Evolutionary conservation across 35 echinoderm and acorn worm genomes (phyloP).

Genomic region (Acanthaster planci): DNA sequence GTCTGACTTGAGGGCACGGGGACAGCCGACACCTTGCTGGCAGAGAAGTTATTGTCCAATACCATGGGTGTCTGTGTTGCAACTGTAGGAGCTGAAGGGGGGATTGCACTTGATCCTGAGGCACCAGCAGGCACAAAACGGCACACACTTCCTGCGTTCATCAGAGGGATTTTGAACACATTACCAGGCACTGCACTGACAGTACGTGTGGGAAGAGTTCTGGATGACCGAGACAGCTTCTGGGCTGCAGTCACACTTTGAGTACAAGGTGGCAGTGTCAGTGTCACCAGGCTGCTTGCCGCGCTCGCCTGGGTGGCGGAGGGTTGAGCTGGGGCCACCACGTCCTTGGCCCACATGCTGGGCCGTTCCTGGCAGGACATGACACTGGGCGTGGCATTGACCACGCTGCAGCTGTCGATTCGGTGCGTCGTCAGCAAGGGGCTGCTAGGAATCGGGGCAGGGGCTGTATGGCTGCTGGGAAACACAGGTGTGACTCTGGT

Average conservation of each 20-base stretch:
- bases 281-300: neutral
- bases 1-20: conserved; percentile 38
- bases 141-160: conserved; percentile 3
- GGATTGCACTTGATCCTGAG: conserved; percentile 14
- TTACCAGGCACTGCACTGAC: neutral
- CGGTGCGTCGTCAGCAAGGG: conserved; percentile 65
- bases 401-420: conserved; percentile 65
- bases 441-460: conserved; percentile 49
- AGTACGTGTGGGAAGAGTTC: neutral
- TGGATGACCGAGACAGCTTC: neutral
- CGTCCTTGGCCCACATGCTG: conserved; percentile 28
- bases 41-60: too few species aligned
- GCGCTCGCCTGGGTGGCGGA: neutral
- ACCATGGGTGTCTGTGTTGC: neutral
- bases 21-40: conserved; percentile 50
- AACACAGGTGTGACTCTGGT: conserved; percentile 13
- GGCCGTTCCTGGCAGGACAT: conserved; percentile 77
- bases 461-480: conserved; percentile 63
- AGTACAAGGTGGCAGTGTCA: neutral
- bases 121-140: conserved; percentile 23
- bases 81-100: neutral
- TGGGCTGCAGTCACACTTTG: neutral
- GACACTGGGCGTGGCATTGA: conserved; percentile 84
- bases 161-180: conserved; percentile 13
- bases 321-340: too few species aligned